Evolutionary conservation across 1,140 invertebrate species (phyloP).

Genomic region (Aplysia californica): DNA sequence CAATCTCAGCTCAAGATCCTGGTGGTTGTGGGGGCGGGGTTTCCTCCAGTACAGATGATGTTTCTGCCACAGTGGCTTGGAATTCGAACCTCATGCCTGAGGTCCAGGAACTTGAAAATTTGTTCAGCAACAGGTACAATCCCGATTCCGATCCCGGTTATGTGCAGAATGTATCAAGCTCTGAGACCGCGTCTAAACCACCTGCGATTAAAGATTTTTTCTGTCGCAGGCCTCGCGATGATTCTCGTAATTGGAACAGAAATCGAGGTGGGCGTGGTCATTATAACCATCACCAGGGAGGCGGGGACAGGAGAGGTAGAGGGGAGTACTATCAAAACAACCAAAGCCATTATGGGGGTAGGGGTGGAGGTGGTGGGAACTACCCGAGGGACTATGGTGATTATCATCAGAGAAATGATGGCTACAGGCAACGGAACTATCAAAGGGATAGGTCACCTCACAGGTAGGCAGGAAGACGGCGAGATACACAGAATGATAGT

Average conservation of each 20-base stretch:
- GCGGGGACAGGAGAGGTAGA: neutral
- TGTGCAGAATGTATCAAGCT: neutral
- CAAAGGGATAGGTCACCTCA: neutral
- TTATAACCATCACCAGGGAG: neutral
- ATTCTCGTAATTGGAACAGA: constrained; percentile 1
- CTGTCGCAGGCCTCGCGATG: neutral
- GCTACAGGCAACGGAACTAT: constrained; percentile 4
- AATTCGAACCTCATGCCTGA: too few species aligned
- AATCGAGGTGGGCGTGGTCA: neutral
- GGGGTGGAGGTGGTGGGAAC: neutral
- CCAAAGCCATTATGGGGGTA: neutral
- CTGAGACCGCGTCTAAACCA: neutral
- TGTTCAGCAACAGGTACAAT: neutral
- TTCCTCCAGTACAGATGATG: too few species aligned
- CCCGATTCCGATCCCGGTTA: constrained; percentile 4
- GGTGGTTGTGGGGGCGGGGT: too few species aligned
- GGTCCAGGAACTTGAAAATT: too few species aligned
- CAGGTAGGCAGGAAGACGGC: too few species aligned
- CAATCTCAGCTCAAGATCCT: too few species aligned
- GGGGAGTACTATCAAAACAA: neutral
- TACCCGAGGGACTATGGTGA: neutral
- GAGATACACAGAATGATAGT: too few species aligned
- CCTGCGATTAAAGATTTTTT: constrained; percentile 9
- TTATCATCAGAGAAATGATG: neutral
- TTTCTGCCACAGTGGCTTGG: too few species aligned